A percentile compares a stretch with the other conserved stretches of the same genome.
Conservation (phyloP, 2,113 vertebrate genomes). For the Micronisus gabar region DNA sequence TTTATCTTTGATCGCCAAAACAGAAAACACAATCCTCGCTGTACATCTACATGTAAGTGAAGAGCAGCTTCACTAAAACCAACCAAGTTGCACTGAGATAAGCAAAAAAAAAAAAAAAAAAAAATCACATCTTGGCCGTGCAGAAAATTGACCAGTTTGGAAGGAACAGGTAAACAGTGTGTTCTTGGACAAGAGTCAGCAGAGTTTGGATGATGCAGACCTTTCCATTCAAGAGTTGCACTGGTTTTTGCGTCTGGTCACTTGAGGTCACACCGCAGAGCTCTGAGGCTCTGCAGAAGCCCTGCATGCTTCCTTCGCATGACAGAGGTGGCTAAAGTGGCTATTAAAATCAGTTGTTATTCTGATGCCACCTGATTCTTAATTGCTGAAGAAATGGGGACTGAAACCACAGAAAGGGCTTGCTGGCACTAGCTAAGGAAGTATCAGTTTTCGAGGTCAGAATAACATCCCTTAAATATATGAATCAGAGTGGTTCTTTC, state of each 20-base stretch:
- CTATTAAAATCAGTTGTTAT: not conserved
- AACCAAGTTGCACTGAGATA: not conserved
- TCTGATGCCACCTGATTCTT: conserved; percentile 14
- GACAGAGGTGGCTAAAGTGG: not conserved
- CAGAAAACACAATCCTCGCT: not conserved
- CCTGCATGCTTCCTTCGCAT: not conserved
- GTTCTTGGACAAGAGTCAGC: conserved; percentile 20
- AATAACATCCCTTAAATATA: not conserved
- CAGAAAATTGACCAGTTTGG: not conserved
- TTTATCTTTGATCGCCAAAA: not conserved
- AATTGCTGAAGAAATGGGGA: conserved; percentile 11
- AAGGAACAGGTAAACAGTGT: conserved; percentile 43
- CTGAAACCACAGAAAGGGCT: conserved; percentile 26
- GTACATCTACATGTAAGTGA: not conserved
- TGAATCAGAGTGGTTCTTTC: not conserved
- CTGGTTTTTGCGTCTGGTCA: not conserved
- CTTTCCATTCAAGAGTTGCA: not conserved
- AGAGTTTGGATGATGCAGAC: not conserved
- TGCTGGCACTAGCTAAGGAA: conserved; percentile 13
- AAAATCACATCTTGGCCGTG: not conserved
- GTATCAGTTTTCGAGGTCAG: conserved; percentile 18
- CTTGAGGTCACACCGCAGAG: not conserved
- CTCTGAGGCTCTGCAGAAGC: not conserved
- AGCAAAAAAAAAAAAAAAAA: not conserved
- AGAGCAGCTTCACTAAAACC: not conserved